A percentile compares a stretch with the other conserved stretches of the same genome.
Conservation (phyloP, 1,140 invertebrate species). For the Harpegnathos saltator region DNA sequence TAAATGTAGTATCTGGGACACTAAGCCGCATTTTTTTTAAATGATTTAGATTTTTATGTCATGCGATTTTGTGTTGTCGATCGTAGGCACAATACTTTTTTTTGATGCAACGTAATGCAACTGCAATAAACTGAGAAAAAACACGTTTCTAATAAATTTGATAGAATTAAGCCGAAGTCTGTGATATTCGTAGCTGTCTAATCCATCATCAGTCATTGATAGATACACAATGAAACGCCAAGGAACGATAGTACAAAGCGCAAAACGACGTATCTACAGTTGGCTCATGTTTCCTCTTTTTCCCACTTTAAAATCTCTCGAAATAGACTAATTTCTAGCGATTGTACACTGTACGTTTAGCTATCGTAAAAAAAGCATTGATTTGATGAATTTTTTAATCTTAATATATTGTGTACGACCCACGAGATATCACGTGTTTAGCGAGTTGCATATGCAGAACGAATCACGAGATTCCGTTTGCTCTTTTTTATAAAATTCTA, state of each 20-base stretch:
- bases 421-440: too few relatives aligned
- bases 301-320: constrained; percentile 37
- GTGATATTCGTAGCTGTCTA: constrained; percentile 50
- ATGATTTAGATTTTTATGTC: background rate
- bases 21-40: background rate
- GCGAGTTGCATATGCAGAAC: too few relatives aligned
- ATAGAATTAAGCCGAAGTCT: constrained; percentile 12
- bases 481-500: too few relatives aligned
- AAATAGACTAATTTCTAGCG: constrained; percentile 23
- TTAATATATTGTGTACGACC: too few relatives aligned
- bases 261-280: constrained; percentile 33
- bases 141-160: constrained; percentile 40
- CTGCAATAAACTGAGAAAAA: constrained; percentile 25
- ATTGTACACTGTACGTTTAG: constrained; percentile 26
- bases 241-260: constrained; percentile 36
- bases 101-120: too few relatives aligned
- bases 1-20: background rate
- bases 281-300: constrained; percentile 40
- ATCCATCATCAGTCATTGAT: constrained; percentile 68
- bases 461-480: too few relatives aligned
- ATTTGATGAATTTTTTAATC: constrained; percentile 35
- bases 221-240: constrained; percentile 60
- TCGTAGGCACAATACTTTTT: constrained; percentile 4
- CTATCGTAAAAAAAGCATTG: constrained; percentile 9
- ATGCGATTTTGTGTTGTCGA: constrained; percentile 23